Percentiles rank a stretch among this genome's conserved stretches.
phyloP scores from a whole-genome alignment of 64 coral and sea anemone species.

The Stylophora pistillata region DNA sequence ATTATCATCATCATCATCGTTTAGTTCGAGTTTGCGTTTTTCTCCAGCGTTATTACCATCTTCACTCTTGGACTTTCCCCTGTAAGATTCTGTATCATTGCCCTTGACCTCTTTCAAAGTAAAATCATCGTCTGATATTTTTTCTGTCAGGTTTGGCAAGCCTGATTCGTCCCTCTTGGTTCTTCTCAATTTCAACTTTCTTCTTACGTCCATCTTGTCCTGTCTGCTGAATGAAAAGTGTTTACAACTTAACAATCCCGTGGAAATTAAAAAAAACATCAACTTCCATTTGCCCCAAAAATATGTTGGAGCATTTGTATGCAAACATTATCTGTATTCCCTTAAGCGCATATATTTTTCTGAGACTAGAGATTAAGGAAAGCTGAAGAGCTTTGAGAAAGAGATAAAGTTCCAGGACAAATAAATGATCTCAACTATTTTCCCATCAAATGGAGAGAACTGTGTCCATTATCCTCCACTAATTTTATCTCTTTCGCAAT shows the following conservation, averaged over 20 bases:
- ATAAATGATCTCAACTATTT: too few species aligned
- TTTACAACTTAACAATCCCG: too few species aligned
- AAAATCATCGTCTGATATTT: not conserved
- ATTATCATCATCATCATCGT: not conserved
- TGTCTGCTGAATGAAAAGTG: not conserved
- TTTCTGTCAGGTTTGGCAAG: not conserved
- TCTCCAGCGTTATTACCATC: not conserved
- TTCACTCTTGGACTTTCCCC: not conserved
- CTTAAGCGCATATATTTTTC: too few species aligned
- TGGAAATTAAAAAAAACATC: too few species aligned
- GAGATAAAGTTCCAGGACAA: too few species aligned
- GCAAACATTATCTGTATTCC: too few species aligned
- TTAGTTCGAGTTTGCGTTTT: constrained; percentile 12
- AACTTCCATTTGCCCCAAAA: not conserved
- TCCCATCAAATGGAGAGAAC: too few species aligned
- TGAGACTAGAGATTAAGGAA: too few species aligned
- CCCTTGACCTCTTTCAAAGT: not conserved
- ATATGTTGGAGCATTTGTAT: too few species aligned
- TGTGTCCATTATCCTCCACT: too few species aligned
- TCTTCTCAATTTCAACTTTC: constrained; percentile 12
- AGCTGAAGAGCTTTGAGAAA: too few species aligned
- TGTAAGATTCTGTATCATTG: not conserved
- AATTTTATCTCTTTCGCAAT: too few species aligned
- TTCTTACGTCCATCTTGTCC: not conserved
- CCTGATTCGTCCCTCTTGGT: not conserved